Evolutionary conservation across 1,140 invertebrate species (phyloP), one percentile per base, ranked within the genome.

Genomic region (Goniozus legneri): DNA sequence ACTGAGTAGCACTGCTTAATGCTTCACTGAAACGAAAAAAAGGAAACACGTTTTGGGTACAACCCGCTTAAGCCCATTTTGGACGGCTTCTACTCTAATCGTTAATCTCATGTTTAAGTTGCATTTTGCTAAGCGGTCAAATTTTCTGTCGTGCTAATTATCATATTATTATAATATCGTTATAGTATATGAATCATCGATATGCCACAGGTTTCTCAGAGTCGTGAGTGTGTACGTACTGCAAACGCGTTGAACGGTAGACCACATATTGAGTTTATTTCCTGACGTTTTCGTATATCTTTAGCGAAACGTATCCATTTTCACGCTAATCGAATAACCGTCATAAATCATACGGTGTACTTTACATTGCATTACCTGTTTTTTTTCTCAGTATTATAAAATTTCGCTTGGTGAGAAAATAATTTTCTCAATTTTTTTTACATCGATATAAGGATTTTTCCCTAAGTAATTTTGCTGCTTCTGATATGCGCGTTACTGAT

Each of bases 71-170:
- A 60, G 62, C 54, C 62, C 62, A 63, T 44, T n/a, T n/a, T 67
- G 67, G 70, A 73, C 68, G 70, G 65, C 56, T 63, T 53, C 64
- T 68, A 70, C 51, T 50, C 64, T 69, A 67, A 58, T 58, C 44
- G 56, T 65, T 59, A 19, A 52, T 47, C 10, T 45, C 38, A 56
- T 42, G 43, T 36, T 16, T 56, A 51, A 49, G 12, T 44, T 42
- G 51, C 38, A 50, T 51, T 38, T 56, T 31, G 50, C 48, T 64
- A 63, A 59, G 48, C 49, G 40, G 35, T 56, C 52, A 60, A 54
- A 43, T 35, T 60, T 55, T 39, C 41, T 40, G 43, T 39, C 35
- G 42, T 45, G 38, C 44, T 56, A 46, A 38, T 35, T 19, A 13
- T 32, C 1, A 33, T 50, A 52, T 30, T 20, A 21, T 21, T 43